Evolutionary conservation across 2,797 vertebrate genomes (phyloP).

Genomic region (Pyrocephalus nanus): DNA sequence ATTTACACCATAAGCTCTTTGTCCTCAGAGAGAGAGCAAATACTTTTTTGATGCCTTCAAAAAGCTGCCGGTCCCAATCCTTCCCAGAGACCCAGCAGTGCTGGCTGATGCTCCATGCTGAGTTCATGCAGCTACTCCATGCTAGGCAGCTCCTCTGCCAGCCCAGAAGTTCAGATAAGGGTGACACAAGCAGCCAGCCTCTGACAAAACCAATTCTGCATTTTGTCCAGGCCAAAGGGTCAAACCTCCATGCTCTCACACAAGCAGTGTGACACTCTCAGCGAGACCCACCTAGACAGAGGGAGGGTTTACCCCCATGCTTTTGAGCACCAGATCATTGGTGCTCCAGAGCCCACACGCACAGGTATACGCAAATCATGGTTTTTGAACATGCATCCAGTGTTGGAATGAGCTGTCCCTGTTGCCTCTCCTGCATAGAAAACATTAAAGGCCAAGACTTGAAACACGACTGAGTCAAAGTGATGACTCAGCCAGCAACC

Average conservation of each 20-base stretch:
- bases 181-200: neutral
- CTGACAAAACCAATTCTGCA: neutral
- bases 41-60: neutral
- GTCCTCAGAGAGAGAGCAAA: neutral
- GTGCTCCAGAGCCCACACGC: neutral
- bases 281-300: accelerated
- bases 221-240: neutral
- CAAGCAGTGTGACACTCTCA: neutral
- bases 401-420: neutral
- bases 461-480: neutral
- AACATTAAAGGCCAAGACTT: neutral
- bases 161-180: neutral
- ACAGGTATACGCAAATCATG: neutral
- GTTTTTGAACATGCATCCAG: neutral
- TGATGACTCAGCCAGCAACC: neutral
- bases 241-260: neutral
- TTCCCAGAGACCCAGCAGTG: neutral
- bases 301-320: neutral
- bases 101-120: neutral
- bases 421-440: neutral
- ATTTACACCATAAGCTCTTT: neutral
- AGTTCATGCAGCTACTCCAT: neutral
- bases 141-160: neutral
- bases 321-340: neutral
- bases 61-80: neutral